Base-by-base conservation (phyloP, 2,888 invertebrate species). In the Nyleta sp. region DNA sequence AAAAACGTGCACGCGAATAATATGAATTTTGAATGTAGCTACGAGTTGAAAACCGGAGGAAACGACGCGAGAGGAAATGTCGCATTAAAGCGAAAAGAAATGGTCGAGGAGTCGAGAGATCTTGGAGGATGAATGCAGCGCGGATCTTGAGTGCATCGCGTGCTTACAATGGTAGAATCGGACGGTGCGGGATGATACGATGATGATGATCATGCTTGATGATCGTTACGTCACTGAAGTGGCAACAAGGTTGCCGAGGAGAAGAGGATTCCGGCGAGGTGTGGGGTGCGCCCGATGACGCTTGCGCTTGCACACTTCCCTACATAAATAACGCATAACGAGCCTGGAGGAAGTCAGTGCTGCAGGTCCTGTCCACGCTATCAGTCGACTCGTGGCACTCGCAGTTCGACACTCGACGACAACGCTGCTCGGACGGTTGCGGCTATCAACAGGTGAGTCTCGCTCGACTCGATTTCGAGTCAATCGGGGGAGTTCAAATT, bases 261-360 rank as follows among this genome's bases (percentile, higher is more conserved):
- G 77, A 68, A 68, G 68, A 73, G 78, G 55, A 59, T 48, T 48
- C 18, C 42, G 44, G 53, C 5, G 68, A 65, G 72, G 75, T 81
- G 82, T 71, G 71, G 77, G 77, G 77, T 38, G 62, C 38, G 68
- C 72, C 72, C 31, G 82, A 84, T 80, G 84, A 85, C 85, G 87
- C 85, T 85, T 85, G 85, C 86, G 87, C 87, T 83, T 80, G 82
- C 82, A 78, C 80, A 78, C 82, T 84, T 80, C 78, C 82, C 84
- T 85, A 87, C 86, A 88, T 89, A 89, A 89, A 84, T 87, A 85
- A 85, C 85, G 88, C 84, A 79, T 62, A 67, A 78, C 81, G 79
- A 83, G 82, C 73, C 82, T 82, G 73, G 80, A 80, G 80, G 80
- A 82, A 85, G 83, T 81, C 84, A 88, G 88, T 88, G 84, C 81